Evolutionary conservation across 2,888 invertebrate genomes (phyloP).

Genomic region (Vesta saturnalis): DNA sequence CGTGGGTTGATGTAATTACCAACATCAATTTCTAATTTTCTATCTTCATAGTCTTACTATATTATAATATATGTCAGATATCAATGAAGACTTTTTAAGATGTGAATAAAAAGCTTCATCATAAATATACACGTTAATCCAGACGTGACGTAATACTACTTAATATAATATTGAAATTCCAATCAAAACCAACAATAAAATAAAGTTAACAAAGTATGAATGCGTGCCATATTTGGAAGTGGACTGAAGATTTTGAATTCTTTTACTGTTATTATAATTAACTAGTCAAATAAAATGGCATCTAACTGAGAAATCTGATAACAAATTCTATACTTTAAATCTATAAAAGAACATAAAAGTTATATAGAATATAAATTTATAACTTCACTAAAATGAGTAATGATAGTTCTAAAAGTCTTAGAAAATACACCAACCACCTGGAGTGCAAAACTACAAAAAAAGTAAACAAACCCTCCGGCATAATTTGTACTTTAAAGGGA

Average conservation of each 20-base stretch:
- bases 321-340: conserved; percentile 6
- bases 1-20: conserved; percentile 4
- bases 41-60: too few species aligned
- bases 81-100: conserved; percentile 12
- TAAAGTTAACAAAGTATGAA: conserved; percentile 23
- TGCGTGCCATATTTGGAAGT: conserved; percentile 24
- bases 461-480: background rate
- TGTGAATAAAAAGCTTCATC: conserved; percentile 16
- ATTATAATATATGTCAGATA: conserved; percentile 16
- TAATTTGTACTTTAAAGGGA: too few species aligned
- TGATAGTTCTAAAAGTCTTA: background rate
- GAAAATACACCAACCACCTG: background rate
- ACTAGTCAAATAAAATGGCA: conserved; percentile 15
- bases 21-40: conserved; percentile 10
- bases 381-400: background rate
- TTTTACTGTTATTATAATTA: conserved; percentile 30
- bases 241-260: conserved; percentile 12
- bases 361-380: background rate
- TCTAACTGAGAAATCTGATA: conserved; percentile 12
- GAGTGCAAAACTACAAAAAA: background rate
- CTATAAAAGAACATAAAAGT: background rate
- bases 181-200: conserved; percentile 27
- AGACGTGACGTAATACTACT: conserved; percentile 13
- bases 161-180: conserved; percentile 12
- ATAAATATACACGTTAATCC: conserved; percentile 28